Evolutionary conservation across 2,888 invertebrate genomes (phyloP).

Genomic region (Carcina quercana): DNA sequence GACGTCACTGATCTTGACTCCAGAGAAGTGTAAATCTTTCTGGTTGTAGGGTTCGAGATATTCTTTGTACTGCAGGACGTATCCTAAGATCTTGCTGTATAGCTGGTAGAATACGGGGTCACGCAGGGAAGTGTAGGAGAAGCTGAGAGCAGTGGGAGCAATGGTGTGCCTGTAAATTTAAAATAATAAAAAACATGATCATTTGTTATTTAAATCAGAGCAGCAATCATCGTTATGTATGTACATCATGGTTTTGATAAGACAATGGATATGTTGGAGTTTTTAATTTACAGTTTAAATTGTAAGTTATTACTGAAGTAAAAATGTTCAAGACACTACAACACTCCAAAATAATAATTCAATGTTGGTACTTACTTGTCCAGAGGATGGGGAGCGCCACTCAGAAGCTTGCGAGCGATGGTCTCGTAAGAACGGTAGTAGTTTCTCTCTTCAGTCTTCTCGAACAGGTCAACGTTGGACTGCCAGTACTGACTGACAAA

Average conservation of each 20-base stretch:
- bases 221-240: too few species aligned
- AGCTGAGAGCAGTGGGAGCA: constrained; percentile 76
- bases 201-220: too few species aligned
- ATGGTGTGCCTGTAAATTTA: constrained; percentile 43
- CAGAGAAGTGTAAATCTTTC: constrained; percentile 61
- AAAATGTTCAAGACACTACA: too few species aligned
- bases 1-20: constrained; percentile 69
- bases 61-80: constrained; percentile 67
- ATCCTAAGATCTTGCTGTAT: constrained; percentile 63
- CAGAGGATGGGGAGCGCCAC: constrained; percentile 33
- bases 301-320: too few species aligned
- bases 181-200: too few species aligned
- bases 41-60: constrained; percentile 63
- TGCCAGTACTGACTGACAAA: constrained; percentile 73
- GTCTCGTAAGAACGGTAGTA: constrained; percentile 74
- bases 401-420: constrained; percentile 61
- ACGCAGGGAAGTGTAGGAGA: constrained; percentile 75
- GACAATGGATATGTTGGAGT: too few species aligned
- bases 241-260: too few species aligned
- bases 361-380: constrained; percentile 27
- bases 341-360: too few species aligned
- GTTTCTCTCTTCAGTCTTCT: constrained; percentile 35
- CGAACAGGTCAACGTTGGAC: constrained; percentile 66
- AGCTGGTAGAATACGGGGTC: constrained; percentile 79
- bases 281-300: too few species aligned